Evolutionary conservation across 2,797 vertebrate species (phyloP).

Genomic region (Semaprochilodus insignis): DNA sequence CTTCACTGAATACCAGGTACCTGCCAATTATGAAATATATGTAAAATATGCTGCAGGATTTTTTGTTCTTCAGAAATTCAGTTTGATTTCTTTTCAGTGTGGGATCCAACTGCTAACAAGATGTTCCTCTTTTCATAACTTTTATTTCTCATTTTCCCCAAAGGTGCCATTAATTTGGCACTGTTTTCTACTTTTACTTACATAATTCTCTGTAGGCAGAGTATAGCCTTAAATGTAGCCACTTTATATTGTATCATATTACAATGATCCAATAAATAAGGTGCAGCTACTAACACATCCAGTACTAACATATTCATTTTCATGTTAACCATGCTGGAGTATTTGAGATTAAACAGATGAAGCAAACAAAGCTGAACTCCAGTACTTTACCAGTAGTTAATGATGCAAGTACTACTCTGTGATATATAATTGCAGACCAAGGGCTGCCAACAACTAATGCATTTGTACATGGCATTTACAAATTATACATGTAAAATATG

Average conservation of each 20-base stretch:
- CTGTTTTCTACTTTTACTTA: background rate
- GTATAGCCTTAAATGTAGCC: background rate
- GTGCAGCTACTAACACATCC: background rate
- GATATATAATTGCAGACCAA: conserved; percentile 14
- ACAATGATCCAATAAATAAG: background rate
- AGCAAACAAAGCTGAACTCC: background rate
- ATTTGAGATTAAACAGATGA: background rate
- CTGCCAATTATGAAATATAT: too few relatives aligned
- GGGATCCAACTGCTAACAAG: background rate
- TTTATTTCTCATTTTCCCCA: background rate
- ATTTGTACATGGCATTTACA: conserved; percentile 33
- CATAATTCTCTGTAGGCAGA: background rate
- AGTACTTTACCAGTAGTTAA: background rate
- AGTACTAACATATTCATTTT: background rate
- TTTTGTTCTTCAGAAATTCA: too few relatives aligned
- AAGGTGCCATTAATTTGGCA: background rate
- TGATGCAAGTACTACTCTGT: background rate
- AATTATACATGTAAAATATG: background rate
- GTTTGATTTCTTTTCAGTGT: background rate
- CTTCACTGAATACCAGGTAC: too few relatives aligned
- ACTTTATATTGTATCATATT: background rate
- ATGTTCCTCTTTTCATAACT: background rate
- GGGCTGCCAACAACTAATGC: background rate
- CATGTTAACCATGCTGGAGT: background rate
- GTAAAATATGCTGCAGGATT: too few relatives aligned